Evolutionary conservation across 2,797 vertebrate genomes (phyloP), one percentile per base, ranked within the genome.

Genomic region (Kryptolebias ocellatus): DNA sequence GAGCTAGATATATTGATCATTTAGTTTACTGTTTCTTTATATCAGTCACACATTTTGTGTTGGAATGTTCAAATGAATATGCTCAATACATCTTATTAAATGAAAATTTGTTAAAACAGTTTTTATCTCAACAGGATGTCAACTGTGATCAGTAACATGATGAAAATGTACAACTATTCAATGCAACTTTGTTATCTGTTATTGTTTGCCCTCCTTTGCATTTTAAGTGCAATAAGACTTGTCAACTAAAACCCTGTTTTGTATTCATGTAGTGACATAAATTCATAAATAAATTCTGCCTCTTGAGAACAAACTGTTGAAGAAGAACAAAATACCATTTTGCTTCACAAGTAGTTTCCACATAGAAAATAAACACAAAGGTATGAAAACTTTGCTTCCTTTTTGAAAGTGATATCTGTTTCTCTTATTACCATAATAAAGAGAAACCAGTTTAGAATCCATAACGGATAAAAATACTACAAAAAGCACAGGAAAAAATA

Each of bases 201-300:
- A 9, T 34, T 34, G 34, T 67, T 58, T 75, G 73, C 47, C 55
- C 49, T 37, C 11, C 31, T 20, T 67, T 71, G 29, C 42, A 54
- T 78, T 78, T 68, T 49, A 67, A 70, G 49, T 60, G 49, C 53
- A 64, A 66, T 46, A 53, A 46, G 34, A 4, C 46, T 60, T 51
- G 34, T 78, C 59, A 62, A 71, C 20, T 46, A 67, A 49, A 65
- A 58, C 28, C 51, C 24, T 71, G 44, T 27, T 78, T 65, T 60
- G 46, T 55, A 66, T 71, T 70, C 67, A 51, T 53, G 44, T n/a
- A 71, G 66, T 57, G 37, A 75, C 53, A 61, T 29, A 69, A 37
- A 77, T 68, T 68, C 70, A 76, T 72, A 58, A 63, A 51, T 51
- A 53, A 67, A 72, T 28, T n/a, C 52, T 57, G 63, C 39, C 62